phyloP scores from a whole-genome alignment of 2,113 vertebrate genomes.

The Poecilia latipinna region DNA sequence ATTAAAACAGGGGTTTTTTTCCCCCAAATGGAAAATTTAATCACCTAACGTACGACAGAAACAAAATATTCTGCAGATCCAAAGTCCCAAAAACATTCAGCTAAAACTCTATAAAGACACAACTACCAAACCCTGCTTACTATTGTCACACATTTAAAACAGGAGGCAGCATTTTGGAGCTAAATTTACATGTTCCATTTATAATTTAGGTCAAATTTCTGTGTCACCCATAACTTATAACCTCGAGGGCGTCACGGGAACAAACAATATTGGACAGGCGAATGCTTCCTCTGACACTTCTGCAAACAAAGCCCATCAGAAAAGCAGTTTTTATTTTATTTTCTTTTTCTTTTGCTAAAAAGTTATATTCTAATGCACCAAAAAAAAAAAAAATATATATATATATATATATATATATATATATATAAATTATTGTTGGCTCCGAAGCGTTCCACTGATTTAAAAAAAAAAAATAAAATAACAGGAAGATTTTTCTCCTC shows the following conservation, averaged over 20 bases:
- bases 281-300: background rate
- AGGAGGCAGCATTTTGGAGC: background rate
- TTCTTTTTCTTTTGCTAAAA: background rate
- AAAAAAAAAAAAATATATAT: too few relatives aligned
- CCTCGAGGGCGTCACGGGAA: background rate
- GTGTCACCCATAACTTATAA: conserved; percentile 35
- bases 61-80: background rate
- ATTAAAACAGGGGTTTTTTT: background rate
- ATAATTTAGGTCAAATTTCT: conserved; percentile 65
- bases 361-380: background rate
- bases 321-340: too few relatives aligned
- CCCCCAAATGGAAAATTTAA: background rate
- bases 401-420: too few relatives aligned
- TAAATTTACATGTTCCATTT: conserved; percentile 41
- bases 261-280: background rate
- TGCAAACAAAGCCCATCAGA: background rate
- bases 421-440: too few relatives aligned
- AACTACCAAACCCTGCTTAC: background rate
- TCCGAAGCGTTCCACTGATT: background rate
- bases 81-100: background rate
- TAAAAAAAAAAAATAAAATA: too few relatives aligned
- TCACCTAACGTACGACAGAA: background rate
- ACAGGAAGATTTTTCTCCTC: background rate
- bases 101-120: background rate
- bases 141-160: background rate